phyloP scores from a whole-genome alignment of 2,113 vertebrate genomes.

The Gambusia affinis region DNA sequence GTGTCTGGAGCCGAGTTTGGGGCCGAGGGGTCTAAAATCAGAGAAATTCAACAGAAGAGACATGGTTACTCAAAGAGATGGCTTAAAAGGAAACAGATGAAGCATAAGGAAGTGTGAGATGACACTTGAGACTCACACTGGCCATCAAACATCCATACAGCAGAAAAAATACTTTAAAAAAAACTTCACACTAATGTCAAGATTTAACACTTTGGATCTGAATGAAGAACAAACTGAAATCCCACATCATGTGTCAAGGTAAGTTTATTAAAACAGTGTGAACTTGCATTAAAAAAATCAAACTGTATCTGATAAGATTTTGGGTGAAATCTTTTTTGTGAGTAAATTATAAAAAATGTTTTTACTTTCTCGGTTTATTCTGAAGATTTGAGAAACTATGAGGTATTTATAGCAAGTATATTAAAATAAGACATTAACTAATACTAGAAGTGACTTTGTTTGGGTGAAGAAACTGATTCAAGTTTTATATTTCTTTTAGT shows the following conservation, averaged over 20 bases:
- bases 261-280: not conserved
- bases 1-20: constrained; percentile 26
- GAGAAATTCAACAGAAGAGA: not conserved
- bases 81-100: not conserved
- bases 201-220: not conserved
- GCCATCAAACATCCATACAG: not conserved
- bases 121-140: too few relatives aligned
- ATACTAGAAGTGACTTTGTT: too few relatives aligned
- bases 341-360: too few relatives aligned
- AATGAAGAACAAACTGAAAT: not conserved
- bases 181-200: not conserved
- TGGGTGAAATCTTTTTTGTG: too few relatives aligned
- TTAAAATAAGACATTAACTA: too few relatives aligned
- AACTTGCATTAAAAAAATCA: not conserved
- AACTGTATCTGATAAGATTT: not conserved
- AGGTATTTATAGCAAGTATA: too few relatives aligned
- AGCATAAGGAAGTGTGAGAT: not conserved
- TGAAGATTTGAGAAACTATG: too few relatives aligned
- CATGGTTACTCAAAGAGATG: not conserved
- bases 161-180: not conserved
- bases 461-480: too few relatives aligned
- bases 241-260: too few relatives aligned
- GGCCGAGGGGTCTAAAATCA: constrained; percentile 28
- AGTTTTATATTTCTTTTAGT: too few relatives aligned
- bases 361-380: too few relatives aligned